Percentiles rank a stretch among this genome's conserved stretches.
Evolutionary conservation across 2,888 invertebrate genomes (phyloP).

Genomic region (Sialis lutaria): DNA sequence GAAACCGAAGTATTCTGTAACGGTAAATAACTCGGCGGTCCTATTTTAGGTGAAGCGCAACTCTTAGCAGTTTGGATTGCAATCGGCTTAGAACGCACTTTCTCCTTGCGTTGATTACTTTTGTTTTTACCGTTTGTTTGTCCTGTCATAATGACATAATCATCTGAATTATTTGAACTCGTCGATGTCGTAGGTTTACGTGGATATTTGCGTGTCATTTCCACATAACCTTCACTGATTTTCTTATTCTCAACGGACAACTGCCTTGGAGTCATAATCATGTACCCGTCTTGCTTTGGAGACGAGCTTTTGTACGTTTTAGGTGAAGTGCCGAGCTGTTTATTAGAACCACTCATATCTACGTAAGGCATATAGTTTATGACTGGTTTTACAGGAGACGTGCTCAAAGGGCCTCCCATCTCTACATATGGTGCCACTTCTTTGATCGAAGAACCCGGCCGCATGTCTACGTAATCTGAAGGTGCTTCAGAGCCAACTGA

Average conservation of each 20-base stretch:
- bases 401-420: conserved; percentile 25
- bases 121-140: conserved; percentile 17
- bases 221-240: conserved; percentile 43
- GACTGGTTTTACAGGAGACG: conserved; percentile 15
- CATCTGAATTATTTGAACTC: conserved; percentile 23
- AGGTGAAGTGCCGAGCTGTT: conserved; percentile 16
- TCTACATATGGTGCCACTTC: conserved; percentile 30
- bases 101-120: conserved; percentile 18
- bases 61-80: conserved; percentile 31
- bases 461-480: conserved; percentile 15
- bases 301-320: conserved; percentile 10
- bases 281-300: conserved; percentile 24
- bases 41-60: conserved; percentile 26
- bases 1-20: conserved; percentile 24
- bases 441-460: conserved; percentile 20
- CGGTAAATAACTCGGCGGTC: conserved; percentile 26
- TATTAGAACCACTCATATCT: conserved; percentile 22
- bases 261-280: conserved; percentile 25
- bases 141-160: conserved; percentile 34
- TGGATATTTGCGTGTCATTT: conserved; percentile 35
- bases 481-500: conserved; percentile 12
- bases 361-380: conserved; percentile 15
- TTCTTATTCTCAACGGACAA: conserved; percentile 23
- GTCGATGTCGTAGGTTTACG: conserved; percentile 13
- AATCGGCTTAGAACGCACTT: conserved; percentile 42